Evolutionary conservation across 1,140 invertebrate species (phyloP), one percentile per base, ranked within the genome.

Genomic region (Coboldia fuscipes): DNA sequence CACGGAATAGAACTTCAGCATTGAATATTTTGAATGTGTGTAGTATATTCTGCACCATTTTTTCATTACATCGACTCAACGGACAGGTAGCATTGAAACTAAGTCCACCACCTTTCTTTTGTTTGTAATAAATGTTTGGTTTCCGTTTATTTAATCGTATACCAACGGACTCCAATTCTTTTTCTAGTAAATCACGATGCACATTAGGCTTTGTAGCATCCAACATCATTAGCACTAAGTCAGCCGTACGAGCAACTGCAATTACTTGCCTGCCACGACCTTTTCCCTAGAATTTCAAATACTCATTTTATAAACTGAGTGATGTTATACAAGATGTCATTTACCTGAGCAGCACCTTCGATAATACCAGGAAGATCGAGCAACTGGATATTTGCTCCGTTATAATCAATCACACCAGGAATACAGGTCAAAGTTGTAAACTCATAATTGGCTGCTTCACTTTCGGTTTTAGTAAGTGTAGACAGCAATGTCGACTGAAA

Each of bases 21-120:
- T 97, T 97, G 56, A 97, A 97, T 50, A 97, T 94, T 65, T 97
- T 99, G 57, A 97, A 99, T 56, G 97, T 93, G 49, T 98, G 92
- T 7, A 98, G 61, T 46, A 99, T 94, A 70, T 92, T 78, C 61
- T 97, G 89, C 29, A 98, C 88, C 63, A 99, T 65, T 66, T 97
- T 98, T 51, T 98, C 93, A 58, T 92, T 89, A 33, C 90, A 72
- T 57, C 82, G 83, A 0, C 90, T 94, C 16, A 99, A 58, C 7
- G 83, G 70, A 51, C 90, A 86, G 2, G 89, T 98, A 1, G 92
- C 80, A 48, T 96, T 99, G 47, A 98, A 97, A n/a, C 90, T 89
- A 8, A 99, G 58, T n/a, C 94, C 94, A 35, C 94, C 96, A 29
- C 83, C 88, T 63, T 97, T 96, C 56, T 97, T 97, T 56, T 89